These are phyloP conservation scores for Phytoseiulus persimilis DNA, from an alignment of 2,888 invertebrate species.

Conservation along the genomic window DNA sequence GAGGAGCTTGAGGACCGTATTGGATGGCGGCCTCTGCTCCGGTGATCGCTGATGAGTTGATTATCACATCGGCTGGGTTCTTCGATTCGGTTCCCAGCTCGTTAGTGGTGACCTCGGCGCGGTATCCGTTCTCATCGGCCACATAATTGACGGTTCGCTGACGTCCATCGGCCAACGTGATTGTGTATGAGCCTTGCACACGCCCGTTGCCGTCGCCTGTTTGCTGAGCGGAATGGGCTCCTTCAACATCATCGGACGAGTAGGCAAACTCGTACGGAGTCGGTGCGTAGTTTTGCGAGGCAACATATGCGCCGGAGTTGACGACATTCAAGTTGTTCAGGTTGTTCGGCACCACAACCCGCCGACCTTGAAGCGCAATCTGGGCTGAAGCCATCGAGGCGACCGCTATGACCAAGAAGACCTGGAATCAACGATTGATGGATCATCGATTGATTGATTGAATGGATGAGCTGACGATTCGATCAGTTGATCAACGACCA, in stretches of 20 bases:
- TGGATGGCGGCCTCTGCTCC: conserved; percentile 25
- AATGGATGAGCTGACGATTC: no score
- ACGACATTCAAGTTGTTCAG: background rate
- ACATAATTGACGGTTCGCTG: conserved; percentile 9
- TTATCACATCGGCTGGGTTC: conserved; percentile 18
- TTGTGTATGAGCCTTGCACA: conserved; percentile 32
- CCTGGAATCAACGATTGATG: background rate
- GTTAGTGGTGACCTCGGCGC: conserved; percentile 19
- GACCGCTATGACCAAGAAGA: background rate
- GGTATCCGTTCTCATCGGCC: conserved; percentile 21
- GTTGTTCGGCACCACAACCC: background rate
- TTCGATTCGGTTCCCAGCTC: conserved; percentile 21
- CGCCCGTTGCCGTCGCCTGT: conserved; percentile 8
- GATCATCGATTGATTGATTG: no score
- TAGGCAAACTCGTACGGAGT: conserved; percentile 18
- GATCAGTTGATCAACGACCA: no score
- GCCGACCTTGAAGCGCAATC: background rate
- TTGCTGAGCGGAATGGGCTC: conserved; percentile 24
- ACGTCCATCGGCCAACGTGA: background rate
- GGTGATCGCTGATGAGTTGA: conserved; percentile 26
- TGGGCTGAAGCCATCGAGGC: background rate
- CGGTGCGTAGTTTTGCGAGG: conserved; percentile 10
- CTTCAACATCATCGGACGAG: conserved; percentile 23
- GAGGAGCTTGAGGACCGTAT: conserved; percentile 14
- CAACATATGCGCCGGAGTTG: background rate